Evolutionary conservation across 2,113 vertebrate species (phyloP).

Genomic region (Alces alces): DNA sequence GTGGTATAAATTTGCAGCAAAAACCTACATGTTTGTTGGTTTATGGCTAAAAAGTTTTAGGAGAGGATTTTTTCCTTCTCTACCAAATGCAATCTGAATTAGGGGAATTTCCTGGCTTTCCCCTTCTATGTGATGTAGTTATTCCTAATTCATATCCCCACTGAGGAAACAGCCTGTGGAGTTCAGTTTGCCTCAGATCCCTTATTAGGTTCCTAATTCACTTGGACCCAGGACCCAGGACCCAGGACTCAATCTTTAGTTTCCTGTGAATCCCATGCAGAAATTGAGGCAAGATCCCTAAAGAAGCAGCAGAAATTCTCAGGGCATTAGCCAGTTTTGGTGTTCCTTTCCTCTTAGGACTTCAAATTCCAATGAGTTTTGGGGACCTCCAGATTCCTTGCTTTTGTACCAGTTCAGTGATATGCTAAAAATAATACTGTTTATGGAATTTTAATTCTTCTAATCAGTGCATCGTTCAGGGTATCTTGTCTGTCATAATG

Average conservation of each 20-base stretch:
- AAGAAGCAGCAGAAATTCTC: background rate
- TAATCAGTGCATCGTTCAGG: background rate
- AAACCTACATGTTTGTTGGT: background rate
- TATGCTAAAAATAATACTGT: slow-evolving; percentile 10
- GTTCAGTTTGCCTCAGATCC: background rate
- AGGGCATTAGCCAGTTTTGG: background rate
- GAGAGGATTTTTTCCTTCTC: background rate
- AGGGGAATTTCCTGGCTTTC: background rate
- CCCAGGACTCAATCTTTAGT: background rate
- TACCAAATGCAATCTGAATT: background rate
- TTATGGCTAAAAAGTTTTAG: background rate
- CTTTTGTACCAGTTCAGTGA: background rate
- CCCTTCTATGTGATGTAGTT: background rate
- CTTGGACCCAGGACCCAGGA: background rate
- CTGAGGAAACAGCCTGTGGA: background rate
- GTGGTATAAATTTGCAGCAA: background rate
- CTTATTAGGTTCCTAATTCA: background rate
- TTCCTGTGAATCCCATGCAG: background rate
- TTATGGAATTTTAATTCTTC: background rate
- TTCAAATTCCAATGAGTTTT: background rate
- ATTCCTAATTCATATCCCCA: background rate
- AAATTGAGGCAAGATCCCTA: background rate
- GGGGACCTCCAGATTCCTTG: background rate
- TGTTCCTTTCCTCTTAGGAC: background rate
- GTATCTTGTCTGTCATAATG: background rate